Evolutionary conservation across 2,113 vertebrate species (phyloP).

Genomic region (Atherinomorus stipes): DNA sequence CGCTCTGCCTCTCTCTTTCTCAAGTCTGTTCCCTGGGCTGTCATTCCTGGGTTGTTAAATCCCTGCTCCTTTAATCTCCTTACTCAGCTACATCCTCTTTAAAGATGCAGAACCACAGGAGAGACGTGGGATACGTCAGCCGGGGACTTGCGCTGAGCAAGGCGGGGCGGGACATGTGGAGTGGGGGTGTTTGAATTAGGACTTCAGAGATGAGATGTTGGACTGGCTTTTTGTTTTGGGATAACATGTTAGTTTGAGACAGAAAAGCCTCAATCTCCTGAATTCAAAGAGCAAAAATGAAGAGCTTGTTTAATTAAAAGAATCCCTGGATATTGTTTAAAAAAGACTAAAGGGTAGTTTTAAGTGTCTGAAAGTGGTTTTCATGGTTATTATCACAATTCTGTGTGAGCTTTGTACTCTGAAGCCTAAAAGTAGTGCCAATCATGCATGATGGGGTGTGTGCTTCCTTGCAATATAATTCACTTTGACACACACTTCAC

Average conservation of each 20-base stretch:
- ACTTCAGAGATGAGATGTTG: not conserved
- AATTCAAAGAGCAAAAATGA: constrained; percentile 7
- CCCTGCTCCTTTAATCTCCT: constrained; percentile 86
- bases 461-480: constrained; percentile 6
- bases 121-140: constrained; percentile 60
- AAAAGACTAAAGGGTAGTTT: not conserved
- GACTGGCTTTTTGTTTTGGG: not conserved
- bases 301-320: constrained; percentile 7
- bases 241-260: not conserved
- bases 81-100: constrained; percentile 86
- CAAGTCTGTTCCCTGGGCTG: constrained; percentile 71
- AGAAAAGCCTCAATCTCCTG: not conserved
- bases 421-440: constrained; percentile 12
- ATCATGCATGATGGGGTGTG: not conserved
- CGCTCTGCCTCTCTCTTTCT: constrained; percentile 65
- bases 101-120: constrained; percentile 84
- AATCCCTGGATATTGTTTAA: not conserved
- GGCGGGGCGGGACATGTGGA: constrained; percentile 36
- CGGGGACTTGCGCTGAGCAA: constrained; percentile 37
- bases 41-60: constrained; percentile 84
- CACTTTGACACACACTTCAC: not conserved
- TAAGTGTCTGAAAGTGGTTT: constrained; percentile 4
- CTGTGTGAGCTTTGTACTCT: constrained; percentile 8
- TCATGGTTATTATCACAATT: constrained; percentile 1
- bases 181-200: constrained; percentile 6